phyloP scores from a whole-genome alignment of 1,140 invertebrate species.

The Acromyrmex heyeri region DNA sequence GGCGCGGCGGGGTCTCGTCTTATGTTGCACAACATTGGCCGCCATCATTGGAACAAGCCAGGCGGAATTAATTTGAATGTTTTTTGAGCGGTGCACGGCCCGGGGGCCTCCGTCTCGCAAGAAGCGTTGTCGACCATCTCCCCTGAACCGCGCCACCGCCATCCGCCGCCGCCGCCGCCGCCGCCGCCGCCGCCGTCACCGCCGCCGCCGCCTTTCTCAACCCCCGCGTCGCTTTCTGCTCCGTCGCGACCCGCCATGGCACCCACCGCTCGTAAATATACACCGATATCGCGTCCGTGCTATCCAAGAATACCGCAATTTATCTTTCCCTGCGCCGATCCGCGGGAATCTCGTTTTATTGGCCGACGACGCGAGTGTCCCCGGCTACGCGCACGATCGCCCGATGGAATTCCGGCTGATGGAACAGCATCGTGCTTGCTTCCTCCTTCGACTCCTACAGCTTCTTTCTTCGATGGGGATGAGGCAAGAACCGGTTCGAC shows the following conservation, averaged over 20 bases:
- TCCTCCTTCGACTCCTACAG: slow-evolving; percentile 31
- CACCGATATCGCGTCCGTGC: slow-evolving; percentile 77
- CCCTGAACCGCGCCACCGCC: slow-evolving; percentile 50
- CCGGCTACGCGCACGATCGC: slow-evolving; percentile 53
- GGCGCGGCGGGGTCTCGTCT: slow-evolving; percentile 72
- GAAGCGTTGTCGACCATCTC: slow-evolving; percentile 71
- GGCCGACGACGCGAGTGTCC: slow-evolving; percentile 41
- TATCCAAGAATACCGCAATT: slow-evolving; percentile 79
- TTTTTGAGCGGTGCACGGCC: slow-evolving; percentile 82
- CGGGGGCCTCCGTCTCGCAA: slow-evolving; percentile 80
- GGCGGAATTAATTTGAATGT: slow-evolving; percentile 85
- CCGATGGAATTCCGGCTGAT: slow-evolving; percentile 58
- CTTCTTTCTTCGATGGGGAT: slow-evolving; percentile 22
- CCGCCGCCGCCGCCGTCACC: neutral
- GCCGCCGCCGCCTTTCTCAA: slow-evolving; percentile 62
- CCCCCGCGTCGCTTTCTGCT: slow-evolving; percentile 55
- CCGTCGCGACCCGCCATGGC: slow-evolving; percentile 36
- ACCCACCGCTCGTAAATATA: slow-evolving; percentile 79
- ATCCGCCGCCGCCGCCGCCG: neutral
- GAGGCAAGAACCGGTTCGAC: neutral
- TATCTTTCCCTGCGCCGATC: slow-evolving; percentile 79
- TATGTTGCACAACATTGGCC: slow-evolving; percentile 84
- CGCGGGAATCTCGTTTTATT: slow-evolving; percentile 77
- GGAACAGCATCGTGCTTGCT: slow-evolving; percentile 37
- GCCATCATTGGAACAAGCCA: slow-evolving; percentile 83